phyloP scores from a whole-genome alignment of 1,140 invertebrate species.

The Macrobrachium nipponense region DNA sequence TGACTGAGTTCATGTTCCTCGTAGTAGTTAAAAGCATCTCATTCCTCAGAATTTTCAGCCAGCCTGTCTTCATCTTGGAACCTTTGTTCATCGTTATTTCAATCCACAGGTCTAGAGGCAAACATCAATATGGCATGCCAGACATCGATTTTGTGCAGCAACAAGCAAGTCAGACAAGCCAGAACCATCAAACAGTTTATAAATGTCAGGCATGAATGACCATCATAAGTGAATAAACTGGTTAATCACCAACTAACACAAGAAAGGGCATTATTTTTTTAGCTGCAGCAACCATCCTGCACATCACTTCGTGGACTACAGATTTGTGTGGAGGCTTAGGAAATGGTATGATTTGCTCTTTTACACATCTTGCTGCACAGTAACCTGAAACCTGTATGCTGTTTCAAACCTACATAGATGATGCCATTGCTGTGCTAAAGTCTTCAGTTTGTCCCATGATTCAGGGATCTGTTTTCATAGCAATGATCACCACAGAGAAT shows the following conservation, averaged over 20 bases:
- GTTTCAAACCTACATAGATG: too few relatives aligned
- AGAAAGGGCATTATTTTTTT: constrained; percentile 20
- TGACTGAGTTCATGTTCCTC: too few relatives aligned
- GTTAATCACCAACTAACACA: constrained; percentile 18
- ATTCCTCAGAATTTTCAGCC: constrained; percentile 31
- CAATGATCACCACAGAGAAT: too few relatives aligned
- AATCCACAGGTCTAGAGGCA: too few relatives aligned
- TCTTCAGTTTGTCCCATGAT: too few relatives aligned
- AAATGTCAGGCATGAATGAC: constrained; percentile 20
- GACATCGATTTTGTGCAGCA: constrained; percentile 8
- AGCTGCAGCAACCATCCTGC: constrained; percentile 15
- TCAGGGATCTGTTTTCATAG: too few relatives aligned
- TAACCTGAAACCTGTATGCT: background rate
- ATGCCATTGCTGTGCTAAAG: too few relatives aligned
- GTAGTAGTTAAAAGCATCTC: background rate
- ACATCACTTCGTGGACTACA: too few relatives aligned
- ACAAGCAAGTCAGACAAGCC: constrained; percentile 28
- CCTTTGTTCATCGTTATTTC: constrained; percentile 30
- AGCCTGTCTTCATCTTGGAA: constrained; percentile 20
- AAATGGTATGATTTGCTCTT: constrained; percentile 23
- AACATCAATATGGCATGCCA: background rate
- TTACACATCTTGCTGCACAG: background rate
- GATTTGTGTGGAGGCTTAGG: too few relatives aligned
- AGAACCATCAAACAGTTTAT: constrained; percentile 35
- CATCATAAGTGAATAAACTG: constrained; percentile 33